A percentile compares a stretch with the other conserved stretches of the same genome.
phyloP scores from a whole-genome alignment of 2,888 invertebrate species.

The Crematogaster levior region DNA sequence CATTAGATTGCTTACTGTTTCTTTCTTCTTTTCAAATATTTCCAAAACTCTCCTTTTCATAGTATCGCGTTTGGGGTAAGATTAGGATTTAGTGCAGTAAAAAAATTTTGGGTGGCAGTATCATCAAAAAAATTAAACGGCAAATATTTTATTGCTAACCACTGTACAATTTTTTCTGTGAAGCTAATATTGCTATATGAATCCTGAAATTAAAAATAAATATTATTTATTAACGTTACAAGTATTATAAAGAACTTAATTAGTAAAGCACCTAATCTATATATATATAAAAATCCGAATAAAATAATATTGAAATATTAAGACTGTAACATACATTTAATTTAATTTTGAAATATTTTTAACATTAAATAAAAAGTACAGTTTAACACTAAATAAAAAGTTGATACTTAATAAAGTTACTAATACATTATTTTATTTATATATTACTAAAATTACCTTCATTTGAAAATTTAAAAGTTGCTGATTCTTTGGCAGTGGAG shows the following conservation, averaged over 20 bases:
- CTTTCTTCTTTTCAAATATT: constrained; percentile 1
- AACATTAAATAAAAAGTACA: too few relatives aligned
- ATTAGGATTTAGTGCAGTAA: background rate
- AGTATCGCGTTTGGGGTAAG: background rate
- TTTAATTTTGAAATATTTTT: too few relatives aligned
- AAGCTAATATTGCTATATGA: background rate
- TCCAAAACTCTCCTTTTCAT: background rate
- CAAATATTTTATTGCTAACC: background rate
- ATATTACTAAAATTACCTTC: constrained; percentile 2
- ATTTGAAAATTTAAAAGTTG: background rate
- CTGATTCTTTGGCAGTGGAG: background rate
- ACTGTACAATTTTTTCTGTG: background rate
- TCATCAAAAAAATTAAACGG: background rate
- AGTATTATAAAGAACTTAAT: background rate
- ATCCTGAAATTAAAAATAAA: background rate
- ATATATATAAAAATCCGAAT: too few relatives aligned
- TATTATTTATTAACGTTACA: background rate
- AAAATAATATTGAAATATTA: background rate
- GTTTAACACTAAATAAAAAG: too few relatives aligned
- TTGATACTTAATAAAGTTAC: too few relatives aligned
- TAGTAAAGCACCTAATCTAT: background rate
- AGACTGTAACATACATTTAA: background rate
- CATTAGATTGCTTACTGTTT: background rate
- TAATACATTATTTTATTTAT: too few relatives aligned
- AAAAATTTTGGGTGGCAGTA: background rate